A percentile compares a stretch with the other conserved stretches of the same genome.
Evolutionary conservation across 2,888 invertebrate species (phyloP).

Genomic region (Clanis bilineata): DNA sequence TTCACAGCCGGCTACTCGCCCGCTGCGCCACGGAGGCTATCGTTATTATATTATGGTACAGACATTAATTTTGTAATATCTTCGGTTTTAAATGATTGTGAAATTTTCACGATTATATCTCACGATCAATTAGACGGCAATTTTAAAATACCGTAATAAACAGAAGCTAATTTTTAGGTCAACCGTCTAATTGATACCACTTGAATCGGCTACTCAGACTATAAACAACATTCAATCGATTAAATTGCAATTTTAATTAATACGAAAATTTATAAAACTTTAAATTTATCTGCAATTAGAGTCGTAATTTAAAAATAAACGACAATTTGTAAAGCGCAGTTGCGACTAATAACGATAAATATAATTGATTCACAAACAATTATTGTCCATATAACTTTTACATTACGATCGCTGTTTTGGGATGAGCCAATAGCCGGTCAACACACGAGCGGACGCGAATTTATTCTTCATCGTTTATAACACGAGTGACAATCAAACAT

Average conservation of each 20-base stretch:
- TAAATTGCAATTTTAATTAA: background rate
- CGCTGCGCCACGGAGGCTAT: no score
- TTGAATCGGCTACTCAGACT: background rate
- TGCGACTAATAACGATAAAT: background rate
- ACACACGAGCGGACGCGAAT: background rate
- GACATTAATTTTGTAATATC: no score
- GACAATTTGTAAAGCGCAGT: background rate
- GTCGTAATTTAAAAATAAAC: background rate
- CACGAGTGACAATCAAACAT: background rate
- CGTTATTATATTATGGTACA: no score
- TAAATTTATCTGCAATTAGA: background rate
- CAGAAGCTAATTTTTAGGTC: background rate
- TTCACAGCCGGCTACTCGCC: no score
- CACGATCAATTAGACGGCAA: background rate
- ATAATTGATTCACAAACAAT: background rate
- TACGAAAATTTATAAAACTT: background rate
- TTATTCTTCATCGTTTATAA: background rate
- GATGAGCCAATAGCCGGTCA: background rate
- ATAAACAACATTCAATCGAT: conserved; percentile 8
- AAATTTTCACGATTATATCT: background rate
- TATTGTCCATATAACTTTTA: background rate
- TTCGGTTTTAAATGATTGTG: background rate
- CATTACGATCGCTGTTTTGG: background rate
- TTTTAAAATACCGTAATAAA: background rate
- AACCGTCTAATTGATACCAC: background rate